A percentile compares a stretch with the other conserved stretches of the same genome.
phyloP scores from a whole-genome alignment of 2,888 invertebrate species.

The Drosophila kokeensis region DNA sequence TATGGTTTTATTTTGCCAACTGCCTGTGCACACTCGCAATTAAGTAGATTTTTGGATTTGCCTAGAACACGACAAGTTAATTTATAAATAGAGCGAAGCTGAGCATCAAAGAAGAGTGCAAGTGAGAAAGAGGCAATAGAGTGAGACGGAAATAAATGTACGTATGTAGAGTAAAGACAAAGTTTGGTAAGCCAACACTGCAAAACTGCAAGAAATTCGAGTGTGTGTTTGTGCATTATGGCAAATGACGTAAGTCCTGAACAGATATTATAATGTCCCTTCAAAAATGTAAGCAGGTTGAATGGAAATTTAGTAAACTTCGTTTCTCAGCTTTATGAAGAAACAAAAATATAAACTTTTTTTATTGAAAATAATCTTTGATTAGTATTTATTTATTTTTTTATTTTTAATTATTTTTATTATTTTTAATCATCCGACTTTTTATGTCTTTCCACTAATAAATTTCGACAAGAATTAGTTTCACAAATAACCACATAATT shows the following conservation, averaged over 20 bases:
- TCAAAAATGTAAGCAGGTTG: background rate
- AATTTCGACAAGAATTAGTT: background rate
- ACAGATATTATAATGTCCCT: background rate
- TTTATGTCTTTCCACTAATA: background rate
- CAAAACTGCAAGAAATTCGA: background rate
- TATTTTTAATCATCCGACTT: background rate
- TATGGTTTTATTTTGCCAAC: constrained; percentile 29
- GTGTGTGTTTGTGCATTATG: background rate
- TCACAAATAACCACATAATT: background rate
- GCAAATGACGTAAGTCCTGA: background rate
- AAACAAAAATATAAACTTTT: background rate
- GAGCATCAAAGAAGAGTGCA: constrained; percentile 19
- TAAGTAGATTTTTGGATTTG: constrained; percentile 68
- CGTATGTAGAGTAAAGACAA: background rate
- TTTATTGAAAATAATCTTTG: background rate
- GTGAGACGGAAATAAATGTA: background rate
- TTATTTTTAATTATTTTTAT: too few relatives aligned
- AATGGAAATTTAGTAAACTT: too few relatives aligned
- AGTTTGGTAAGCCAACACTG: constrained; percentile 1
- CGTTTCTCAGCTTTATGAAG: background rate
- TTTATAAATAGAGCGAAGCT: constrained; percentile 49
- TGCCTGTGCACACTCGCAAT: constrained; percentile 40
- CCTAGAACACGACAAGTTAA: constrained; percentile 67
- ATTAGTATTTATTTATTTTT: too few relatives aligned
- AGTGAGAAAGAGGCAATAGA: background rate